Percentiles rank a stretch among this genome's conserved stretches.
phyloP scores from a whole-genome alignment of 2,113 vertebrate species.

The Pseudolaguvia tuberculata region DNA sequence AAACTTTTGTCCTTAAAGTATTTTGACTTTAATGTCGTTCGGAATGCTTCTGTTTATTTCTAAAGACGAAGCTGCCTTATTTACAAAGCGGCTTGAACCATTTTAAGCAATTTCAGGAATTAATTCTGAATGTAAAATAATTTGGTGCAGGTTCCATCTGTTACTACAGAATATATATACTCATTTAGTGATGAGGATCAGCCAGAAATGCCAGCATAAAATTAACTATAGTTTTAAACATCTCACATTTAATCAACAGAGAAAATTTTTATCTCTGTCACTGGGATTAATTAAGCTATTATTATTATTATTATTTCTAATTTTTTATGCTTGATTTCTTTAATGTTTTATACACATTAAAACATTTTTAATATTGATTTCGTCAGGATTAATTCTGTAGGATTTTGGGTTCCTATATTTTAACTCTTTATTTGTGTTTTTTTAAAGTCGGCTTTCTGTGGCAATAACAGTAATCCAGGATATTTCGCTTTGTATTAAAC shows the following conservation, averaged over 20 bases:
- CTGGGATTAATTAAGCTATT: constrained; percentile 33
- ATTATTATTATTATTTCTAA: constrained; percentile 49
- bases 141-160: not conserved
- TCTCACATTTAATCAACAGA: constrained; percentile 43
- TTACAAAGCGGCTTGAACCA: constrained; percentile 24
- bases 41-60: not conserved
- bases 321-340: constrained; percentile 38
- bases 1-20: no score
- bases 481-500: constrained; percentile 2
- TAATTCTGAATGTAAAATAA: constrained; percentile 20
- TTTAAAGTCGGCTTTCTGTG: no score
- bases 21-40: no score
- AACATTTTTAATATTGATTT: not conserved
- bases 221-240: not conserved
- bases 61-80: constrained; percentile 11
- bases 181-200: constrained; percentile 15
- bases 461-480: not conserved
- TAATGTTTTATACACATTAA: not conserved
- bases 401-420: not conserved
- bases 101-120: constrained; percentile 27
- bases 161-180: not conserved
- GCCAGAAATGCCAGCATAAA: constrained; percentile 19
- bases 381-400: not conserved
- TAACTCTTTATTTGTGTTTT: not conserved
- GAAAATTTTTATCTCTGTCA: constrained; percentile 45